Evolutionary conservation across 2,113 vertebrate species (phyloP), one percentile per base, ranked within the genome.

Genomic region (Centrocercus urophasianus): DNA sequence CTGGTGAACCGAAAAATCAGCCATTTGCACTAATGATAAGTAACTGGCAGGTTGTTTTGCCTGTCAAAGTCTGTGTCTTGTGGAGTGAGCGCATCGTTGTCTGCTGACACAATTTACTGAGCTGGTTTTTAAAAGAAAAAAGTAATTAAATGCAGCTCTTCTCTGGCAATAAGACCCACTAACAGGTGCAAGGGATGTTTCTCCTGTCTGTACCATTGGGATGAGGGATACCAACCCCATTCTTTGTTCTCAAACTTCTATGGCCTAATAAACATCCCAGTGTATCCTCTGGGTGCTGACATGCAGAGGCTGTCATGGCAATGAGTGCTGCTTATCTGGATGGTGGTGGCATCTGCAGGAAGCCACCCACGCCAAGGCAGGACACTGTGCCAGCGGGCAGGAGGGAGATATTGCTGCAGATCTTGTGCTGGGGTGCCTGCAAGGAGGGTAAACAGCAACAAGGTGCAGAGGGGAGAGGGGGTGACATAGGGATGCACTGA

Each of bases 1-100:
- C 89, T 84, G 0, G 89, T 96, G 96, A 96, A 95, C 96, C 86
- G 28, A 93, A 95, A 96, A 97, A 95, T 93, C 95, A 94, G 89
- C 93, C 94, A 97, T 96, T 96, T 97, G 93, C 91, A 95, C 94
- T 96, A 95, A 95, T 93, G 94, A 95, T 96, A 95, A 97, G 95
- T 95, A 96, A 96, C 96, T 95, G 96, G 89, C 94, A 96, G 90
- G 89, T 96, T 95, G 91, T 95, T 96, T 96, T 96, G 95, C 96
- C 93, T 96, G 96, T 95, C 95, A 96, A 96, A 96, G 96, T 96
- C 93, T 96, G 94, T 95, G 94, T 96, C 95, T 95, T 96, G 71
- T 93, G 78, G 93, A 96, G 89, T 96, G 95, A 93, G 95, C 94
- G 95, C 93, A 95, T 95, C 96, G 82, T 93, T 95, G 93, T 95